phyloP scores from a whole-genome alignment of 2,113 vertebrate genomes.

The Calidris pygmaea region DNA sequence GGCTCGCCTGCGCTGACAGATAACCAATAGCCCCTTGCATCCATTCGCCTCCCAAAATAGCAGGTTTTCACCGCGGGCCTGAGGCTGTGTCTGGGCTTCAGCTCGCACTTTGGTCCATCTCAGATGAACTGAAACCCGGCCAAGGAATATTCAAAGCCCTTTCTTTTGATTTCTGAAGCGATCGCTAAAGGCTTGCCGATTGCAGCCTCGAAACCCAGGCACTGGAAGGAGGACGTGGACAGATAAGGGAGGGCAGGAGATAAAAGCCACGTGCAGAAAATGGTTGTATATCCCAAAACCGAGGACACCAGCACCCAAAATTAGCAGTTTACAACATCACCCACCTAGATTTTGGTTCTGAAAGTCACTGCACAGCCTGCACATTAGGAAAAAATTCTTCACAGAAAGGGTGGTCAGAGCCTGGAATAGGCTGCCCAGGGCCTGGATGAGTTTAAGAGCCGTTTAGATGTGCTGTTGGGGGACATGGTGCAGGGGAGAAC shows the following conservation, averaged over 20 bases:
- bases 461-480: too few relatives aligned
- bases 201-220: background rate
- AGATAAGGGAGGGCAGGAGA: background rate
- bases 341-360: background rate
- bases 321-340: background rate
- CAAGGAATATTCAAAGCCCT: background rate
- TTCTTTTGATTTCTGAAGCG: background rate
- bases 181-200: background rate
- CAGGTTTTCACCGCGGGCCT: background rate
- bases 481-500: too few relatives aligned
- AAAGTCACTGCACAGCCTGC: background rate
- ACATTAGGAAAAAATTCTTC: too few relatives aligned
- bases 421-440: too few relatives aligned
- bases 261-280: background rate
- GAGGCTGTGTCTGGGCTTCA: background rate
- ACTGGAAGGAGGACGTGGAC: background rate
- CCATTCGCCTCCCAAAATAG: background rate
- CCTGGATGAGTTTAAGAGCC: too few relatives aligned
- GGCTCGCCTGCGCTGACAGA: conserved; percentile 20
- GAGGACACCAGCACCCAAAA: background rate
- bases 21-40: background rate
- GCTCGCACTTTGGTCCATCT: background rate
- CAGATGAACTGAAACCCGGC: background rate
- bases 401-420: too few relatives aligned
- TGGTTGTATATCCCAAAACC: rapidly evolving